Evolutionary conservation across 2,113 vertebrate species (phyloP).

Genomic region (Mormyrus lacerda): DNA sequence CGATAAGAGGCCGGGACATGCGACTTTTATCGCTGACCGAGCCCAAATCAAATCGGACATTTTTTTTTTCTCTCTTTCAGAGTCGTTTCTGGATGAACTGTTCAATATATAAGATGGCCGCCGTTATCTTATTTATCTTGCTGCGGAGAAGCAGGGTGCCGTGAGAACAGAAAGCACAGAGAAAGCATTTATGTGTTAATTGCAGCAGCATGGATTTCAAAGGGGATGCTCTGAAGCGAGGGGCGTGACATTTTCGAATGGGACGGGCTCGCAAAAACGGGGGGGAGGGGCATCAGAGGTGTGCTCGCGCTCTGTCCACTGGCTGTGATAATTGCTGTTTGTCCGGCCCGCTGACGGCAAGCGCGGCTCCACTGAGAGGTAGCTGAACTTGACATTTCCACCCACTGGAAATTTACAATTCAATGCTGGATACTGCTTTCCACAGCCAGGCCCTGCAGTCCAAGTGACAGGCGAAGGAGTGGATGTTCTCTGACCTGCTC

Average conservation of each 20-base stretch:
- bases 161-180: background rate
- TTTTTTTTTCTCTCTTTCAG: too few species aligned
- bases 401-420: conserved; percentile 5
- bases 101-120: background rate
- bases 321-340: background rate
- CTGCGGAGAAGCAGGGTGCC: background rate
- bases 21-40: background rate
- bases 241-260: background rate
- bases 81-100: background rate
- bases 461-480: background rate
- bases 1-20: background rate
- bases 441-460: background rate
- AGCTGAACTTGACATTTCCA: conserved; percentile 7
- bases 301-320: background rate
- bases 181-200: background rate
- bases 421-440: background rate
- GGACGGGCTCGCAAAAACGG: background rate
- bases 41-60: background rate
- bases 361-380: background rate
- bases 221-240: background rate
- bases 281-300: background rate
- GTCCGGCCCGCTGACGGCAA: background rate
- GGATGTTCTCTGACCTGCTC: background rate
- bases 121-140: background rate
- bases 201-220: background rate